Conservation (phyloP, 1,140 invertebrate genomes). For the Gryon sp. region DNA sequence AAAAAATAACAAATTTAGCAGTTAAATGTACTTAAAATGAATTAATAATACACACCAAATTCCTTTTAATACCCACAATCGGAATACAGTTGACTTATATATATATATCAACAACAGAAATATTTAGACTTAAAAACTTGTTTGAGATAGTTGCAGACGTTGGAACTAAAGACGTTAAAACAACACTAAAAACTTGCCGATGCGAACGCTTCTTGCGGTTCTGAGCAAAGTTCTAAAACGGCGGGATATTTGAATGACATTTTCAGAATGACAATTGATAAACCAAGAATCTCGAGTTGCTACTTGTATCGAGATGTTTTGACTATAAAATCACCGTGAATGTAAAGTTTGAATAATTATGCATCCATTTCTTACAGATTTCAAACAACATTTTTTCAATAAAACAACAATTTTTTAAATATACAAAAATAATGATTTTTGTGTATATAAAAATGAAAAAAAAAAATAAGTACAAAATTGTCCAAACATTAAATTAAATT, state of each 20-base stretch:
- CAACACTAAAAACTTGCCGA: slow-evolving; percentile 22
- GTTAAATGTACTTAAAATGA: no score
- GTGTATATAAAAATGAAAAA: background rate
- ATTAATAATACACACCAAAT: no score
- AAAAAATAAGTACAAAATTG: no score
- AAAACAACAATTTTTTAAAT: background rate
- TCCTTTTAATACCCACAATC: no score
- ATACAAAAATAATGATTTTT: no score
- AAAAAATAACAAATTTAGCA: no score
- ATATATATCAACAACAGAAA: no score
- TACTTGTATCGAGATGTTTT: no score
- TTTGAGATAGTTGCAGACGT: slow-evolving; percentile 3
- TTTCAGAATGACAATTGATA: background rate
- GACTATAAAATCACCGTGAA: slow-evolving; percentile 19
- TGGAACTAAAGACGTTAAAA: background rate
- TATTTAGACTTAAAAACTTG: background rate
- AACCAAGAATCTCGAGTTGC: background rate
- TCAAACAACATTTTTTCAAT: background rate
- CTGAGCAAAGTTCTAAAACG: background rate
- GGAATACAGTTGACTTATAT: no score
- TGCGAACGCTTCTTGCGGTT: slow-evolving; percentile 10
- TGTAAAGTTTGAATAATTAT: background rate
- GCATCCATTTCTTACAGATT: no score
- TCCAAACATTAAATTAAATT: no score
- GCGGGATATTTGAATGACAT: slow-evolving; percentile 15